These are phyloP conservation scores for Chaitophorus viminalis DNA, from an alignment of 2,888 invertebrate genomes.

Conservation along the genomic window DNA sequence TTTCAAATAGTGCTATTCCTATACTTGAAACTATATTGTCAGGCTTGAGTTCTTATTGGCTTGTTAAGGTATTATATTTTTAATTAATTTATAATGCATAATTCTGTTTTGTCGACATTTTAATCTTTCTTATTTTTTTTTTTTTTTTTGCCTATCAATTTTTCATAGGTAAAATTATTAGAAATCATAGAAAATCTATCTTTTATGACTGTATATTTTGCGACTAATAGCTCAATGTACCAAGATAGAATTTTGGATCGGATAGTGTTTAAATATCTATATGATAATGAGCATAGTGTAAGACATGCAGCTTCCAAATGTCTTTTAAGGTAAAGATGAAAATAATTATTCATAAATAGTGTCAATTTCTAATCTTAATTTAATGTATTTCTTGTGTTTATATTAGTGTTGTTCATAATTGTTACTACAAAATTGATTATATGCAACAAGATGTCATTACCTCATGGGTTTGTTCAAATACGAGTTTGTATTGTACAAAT, in stretches of 20 bases:
- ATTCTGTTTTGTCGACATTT: no score
- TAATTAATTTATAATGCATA: conserved; percentile 17
- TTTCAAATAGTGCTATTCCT: conserved; percentile 71
- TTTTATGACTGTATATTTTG: conserved; percentile 72
- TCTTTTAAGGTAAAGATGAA: conserved; percentile 72
- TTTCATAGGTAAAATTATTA: conserved; percentile 73
- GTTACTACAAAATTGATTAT: conserved; percentile 57
- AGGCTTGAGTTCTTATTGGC: conserved; percentile 84
- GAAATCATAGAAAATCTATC: conserved; percentile 74
- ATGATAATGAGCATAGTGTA: conserved; percentile 82
- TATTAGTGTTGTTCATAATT: conserved; percentile 51
- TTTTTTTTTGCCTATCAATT: conserved; percentile 47
- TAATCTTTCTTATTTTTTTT: not conserved
- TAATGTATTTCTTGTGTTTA: not conserved
- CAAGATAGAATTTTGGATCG: conserved; percentile 73
- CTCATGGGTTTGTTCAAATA: conserved; percentile 47
- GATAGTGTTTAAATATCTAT: conserved; percentile 75
- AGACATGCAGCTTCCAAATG: conserved; percentile 77
- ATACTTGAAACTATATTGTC: conserved; percentile 74
- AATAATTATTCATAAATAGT: conserved; percentile 26
- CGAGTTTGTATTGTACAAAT: conserved; percentile 37
- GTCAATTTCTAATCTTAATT: not conserved
- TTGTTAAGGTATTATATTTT: conserved; percentile 76
- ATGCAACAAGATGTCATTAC: conserved; percentile 56
- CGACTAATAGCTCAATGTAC: conserved; percentile 70